Evolutionary conservation across 1,140 invertebrate genomes (phyloP).

Genomic region (Papilio dardanus): DNA sequence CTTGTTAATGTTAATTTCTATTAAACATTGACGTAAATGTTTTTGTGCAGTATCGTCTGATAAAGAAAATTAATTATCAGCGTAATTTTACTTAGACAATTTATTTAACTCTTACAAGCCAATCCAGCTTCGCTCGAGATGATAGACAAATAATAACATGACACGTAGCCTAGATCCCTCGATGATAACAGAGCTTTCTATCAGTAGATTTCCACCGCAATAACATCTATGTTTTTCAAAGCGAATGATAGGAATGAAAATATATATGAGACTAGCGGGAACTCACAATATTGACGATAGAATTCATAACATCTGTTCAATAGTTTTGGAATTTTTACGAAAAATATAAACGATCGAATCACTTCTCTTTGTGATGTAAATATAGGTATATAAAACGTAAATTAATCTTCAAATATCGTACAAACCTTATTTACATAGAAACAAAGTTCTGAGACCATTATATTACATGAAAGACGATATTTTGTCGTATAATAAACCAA

Average conservation of each 20-base stretch:
- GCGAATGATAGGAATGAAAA: neutral
- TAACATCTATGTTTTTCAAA: neutral
- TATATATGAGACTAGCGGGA: too few species aligned
- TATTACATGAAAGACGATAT: neutral
- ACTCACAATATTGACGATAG: too few species aligned
- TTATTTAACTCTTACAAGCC: too few species aligned
- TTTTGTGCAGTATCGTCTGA: neutral
- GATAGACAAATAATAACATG: neutral
- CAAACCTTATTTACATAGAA: neutral
- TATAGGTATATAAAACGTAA: too few species aligned
- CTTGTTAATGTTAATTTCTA: neutral
- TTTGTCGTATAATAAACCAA: neutral
- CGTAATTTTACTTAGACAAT: neutral
- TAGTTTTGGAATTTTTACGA: neutral
- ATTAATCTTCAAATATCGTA: neutral
- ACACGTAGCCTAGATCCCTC: neutral
- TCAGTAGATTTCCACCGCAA: neutral
- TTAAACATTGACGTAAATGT: neutral
- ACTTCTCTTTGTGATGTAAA: too few species aligned
- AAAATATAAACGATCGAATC: neutral
- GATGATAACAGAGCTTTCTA: neutral
- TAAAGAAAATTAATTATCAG: neutral
- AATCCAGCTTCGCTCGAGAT: too few species aligned
- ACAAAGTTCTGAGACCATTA: neutral
- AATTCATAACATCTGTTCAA: too few species aligned